Base-by-base conservation (phyloP, 1,140 invertebrate genomes). In the Temnothorax longispinosus region DNA sequence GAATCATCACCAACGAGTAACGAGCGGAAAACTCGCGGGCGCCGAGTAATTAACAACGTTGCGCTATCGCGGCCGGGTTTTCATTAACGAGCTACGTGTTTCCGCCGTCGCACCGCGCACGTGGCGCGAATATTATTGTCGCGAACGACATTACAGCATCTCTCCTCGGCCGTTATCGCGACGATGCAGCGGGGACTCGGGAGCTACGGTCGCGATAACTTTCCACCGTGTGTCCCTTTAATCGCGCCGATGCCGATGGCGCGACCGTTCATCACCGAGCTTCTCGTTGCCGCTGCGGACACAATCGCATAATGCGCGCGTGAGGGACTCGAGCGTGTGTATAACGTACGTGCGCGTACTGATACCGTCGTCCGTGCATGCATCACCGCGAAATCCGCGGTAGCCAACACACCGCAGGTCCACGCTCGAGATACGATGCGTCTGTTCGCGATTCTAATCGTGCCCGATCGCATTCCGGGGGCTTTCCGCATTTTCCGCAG, bases 201-300 rank as follows among this genome's bases (percentile, higher is more conserved):
- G 76, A 72, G 76, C 3, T 50, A 60, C 56, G 52, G 32, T 11
- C 38, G 88, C 88, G 88, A 89, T 90, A 90, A 89, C 77, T 89
- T 90, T 90, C 84, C 88, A 41, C 35, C 84, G 84, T 75, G 58
- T 89, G 88, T 87, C 84, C 87, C 58, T 88, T 88, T 88, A 89
- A 89, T 86, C 84, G 88, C 44, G 84, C 47, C 78, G 52, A 58
- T 72, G 47, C 27, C 27, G 27, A 1, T 27, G 27, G 27, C 27
- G 27, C 62, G 64, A 77, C 82, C 88, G 77, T 90, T 89, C 89
- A 87, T 90, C 88, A 90, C 47, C 69, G 65, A 47, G 54, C 32
- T 54, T 3, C 77, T 27, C 77, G 47, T 52, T 38, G 18, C 32
- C 32, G 11, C n/a, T 0, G 44, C 44, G 41, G 3, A 7, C 52